Evolutionary conservation across 2,888 invertebrate species (phyloP).

Genomic region (Chalcis sispes): DNA sequence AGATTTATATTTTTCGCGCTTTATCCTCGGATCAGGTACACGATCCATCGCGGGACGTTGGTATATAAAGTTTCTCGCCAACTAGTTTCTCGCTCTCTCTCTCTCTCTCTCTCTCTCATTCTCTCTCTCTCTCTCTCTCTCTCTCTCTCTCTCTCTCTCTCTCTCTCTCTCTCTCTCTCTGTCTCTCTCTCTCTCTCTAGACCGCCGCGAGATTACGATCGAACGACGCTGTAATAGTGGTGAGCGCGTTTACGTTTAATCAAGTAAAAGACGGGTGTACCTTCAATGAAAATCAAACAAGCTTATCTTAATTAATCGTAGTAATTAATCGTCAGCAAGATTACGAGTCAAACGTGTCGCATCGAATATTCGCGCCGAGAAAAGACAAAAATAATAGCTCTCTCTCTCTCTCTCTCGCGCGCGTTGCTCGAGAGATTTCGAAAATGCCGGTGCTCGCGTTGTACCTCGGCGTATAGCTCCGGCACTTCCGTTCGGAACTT

Average conservation of each 20-base stretch:
- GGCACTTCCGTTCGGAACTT: conserved; percentile 59
- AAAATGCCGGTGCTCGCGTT: conserved; percentile 14
- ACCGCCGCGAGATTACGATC: conserved; percentile 22
- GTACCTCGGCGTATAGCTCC: neutral
- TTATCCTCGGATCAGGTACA: conserved; percentile 54
- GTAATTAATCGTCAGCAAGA: neutral
- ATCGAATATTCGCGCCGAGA: conserved; percentile 14
- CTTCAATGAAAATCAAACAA: neutral
- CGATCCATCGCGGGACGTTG: conserved; percentile 48
- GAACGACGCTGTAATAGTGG: conserved; percentile 22
- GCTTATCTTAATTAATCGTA: too few relatives aligned
- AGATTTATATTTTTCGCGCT: conserved; percentile 47
- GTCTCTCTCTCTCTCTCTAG: neutral
- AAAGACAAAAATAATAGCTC: conserved; percentile 36
- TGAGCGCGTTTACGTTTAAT: neutral
- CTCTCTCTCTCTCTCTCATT: too few relatives aligned
- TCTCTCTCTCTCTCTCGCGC: conserved; percentile 3
- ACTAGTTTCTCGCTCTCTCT: neutral
- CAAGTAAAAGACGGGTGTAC: neutral
- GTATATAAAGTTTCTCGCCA: conserved; percentile 13
- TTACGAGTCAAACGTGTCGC: neutral
- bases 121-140: neutral
- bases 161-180: neutral
- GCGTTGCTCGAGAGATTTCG: conserved; percentile 24
- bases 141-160: conserved; percentile 4